These are phyloP conservation scores for Hermodice carunculata DNA, from an alignment of 2,888 invertebrate species.

Conservation along the genomic window DNA sequence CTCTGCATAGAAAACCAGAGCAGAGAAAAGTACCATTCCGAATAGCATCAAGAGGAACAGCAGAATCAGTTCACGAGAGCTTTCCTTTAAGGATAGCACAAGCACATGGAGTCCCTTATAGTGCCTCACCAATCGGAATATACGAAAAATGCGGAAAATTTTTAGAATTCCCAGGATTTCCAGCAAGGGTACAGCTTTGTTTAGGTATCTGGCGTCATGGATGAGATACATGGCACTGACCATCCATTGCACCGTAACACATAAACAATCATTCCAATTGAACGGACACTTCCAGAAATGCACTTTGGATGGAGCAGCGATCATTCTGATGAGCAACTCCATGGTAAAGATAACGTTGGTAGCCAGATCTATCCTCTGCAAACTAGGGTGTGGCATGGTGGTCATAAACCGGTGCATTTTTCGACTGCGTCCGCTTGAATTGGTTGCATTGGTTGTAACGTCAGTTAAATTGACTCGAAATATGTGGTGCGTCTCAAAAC, in stretches of 20 bases:
- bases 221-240: conserved; percentile 5
- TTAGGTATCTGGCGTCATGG: conserved; percentile 3
- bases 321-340: conserved; percentile 17
- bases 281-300: conserved; percentile 18
- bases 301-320: conserved; percentile 19
- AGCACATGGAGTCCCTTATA: conserved; percentile 25
- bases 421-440: too few species aligned
- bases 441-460: conserved; percentile 10
- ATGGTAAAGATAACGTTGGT: conserved; percentile 13
- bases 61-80: conserved; percentile 23
- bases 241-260: conserved; percentile 22
- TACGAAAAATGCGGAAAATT: conserved; percentile 22
- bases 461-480: conserved; percentile 36
- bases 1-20: conserved; percentile 27
- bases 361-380: conserved; percentile 12
- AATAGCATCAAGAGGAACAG: conserved; percentile 26
- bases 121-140: conserved; percentile 22
- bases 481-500: conserved; percentile 43
- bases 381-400: conserved; percentile 18
- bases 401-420: conserved; percentile 10
- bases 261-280: conserved; percentile 30
- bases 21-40: conserved; percentile 32
- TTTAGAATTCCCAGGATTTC: conserved; percentile 21
- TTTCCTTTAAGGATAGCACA: conserved; percentile 17
- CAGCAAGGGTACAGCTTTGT: conserved; percentile 16